These are phyloP conservation scores for Nomada flava DNA, from an alignment of 2,888 invertebrate genomes.

Conservation along the genomic window DNA sequence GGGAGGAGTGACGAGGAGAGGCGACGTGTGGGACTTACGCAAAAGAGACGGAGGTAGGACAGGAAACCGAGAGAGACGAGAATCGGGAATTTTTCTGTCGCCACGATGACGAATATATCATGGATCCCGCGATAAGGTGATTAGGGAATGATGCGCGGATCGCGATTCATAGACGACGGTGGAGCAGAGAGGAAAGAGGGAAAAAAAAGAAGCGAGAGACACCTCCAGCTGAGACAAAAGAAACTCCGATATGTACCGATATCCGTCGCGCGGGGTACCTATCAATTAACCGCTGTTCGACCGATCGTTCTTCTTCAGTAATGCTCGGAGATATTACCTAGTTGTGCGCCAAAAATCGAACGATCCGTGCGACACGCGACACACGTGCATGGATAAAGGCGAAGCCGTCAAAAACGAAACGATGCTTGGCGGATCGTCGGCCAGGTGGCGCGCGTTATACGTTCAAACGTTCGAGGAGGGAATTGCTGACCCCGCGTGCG, in stretches of 20 bases:
- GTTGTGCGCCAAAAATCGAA: conserved; percentile 78
- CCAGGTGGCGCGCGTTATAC: conserved; percentile 21
- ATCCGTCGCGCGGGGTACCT: background rate
- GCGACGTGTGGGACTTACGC: background rate
- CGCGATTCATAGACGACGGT: too few species aligned
- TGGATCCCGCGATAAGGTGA: background rate
- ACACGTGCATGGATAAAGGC: conserved; percentile 62
- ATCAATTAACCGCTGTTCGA: background rate
- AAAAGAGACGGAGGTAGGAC: conserved; percentile 15
- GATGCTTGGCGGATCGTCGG: background rate
- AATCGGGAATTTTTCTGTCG: too few species aligned
- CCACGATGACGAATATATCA: background rate
- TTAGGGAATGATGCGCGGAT: background rate
- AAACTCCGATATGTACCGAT: background rate
- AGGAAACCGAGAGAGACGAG: conserved; percentile 7
- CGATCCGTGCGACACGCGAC: conserved; percentile 71
- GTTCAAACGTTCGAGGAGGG: too few species aligned
- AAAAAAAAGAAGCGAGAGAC: conserved; percentile 10
- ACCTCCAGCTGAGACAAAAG: conserved; percentile 43
- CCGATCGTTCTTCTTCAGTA: too few species aligned
- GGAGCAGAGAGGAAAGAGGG: background rate
- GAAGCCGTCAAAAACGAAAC: conserved; percentile 57
- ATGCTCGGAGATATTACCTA: conserved; percentile 70
- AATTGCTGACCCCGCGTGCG: too few species aligned
- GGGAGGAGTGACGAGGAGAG: background rate